Conservation (phyloP, 2,113 vertebrate genomes). For the Phaetusa simplex region DNA sequence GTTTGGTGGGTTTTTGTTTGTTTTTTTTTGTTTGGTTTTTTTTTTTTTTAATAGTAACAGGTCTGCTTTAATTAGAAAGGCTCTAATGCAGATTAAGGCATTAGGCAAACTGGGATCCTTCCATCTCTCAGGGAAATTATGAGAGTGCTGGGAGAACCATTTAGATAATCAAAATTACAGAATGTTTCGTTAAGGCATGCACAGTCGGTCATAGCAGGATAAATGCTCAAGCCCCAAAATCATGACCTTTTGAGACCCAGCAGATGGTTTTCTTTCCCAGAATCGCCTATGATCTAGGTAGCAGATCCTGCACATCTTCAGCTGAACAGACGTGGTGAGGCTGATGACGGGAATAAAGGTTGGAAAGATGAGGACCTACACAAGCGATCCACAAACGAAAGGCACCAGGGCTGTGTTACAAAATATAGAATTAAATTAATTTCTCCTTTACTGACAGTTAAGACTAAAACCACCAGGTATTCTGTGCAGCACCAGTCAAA, state of each 20-base stretch:
- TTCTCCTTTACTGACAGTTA: background rate
- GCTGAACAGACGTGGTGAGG: background rate
- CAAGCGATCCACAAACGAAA: background rate
- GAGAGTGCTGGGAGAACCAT: background rate
- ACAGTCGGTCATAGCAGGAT: background rate
- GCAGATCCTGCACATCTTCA: background rate
- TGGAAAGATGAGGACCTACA: background rate
- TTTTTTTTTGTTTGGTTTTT: background rate
- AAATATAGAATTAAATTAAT: background rate
- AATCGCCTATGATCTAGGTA: background rate
- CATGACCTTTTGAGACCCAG: background rate
- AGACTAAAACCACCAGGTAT: background rate
- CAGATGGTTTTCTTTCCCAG: background rate
- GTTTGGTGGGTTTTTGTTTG: background rate
- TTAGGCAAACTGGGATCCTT: slow-evolving; percentile 53
- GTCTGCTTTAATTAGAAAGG: slow-evolving; percentile 73
- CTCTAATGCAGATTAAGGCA: slow-evolving; percentile 65
- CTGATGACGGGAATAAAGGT: background rate
- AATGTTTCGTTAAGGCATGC: background rate
- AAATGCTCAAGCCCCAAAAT: background rate
- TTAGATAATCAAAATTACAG: slow-evolving; percentile 18
- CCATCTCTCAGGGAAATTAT: slow-evolving; percentile 35
- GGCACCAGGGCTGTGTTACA: background rate
- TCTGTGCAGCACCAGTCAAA: background rate
- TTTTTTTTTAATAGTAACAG: background rate